Base-by-base conservation (phyloP, 2,888 invertebrate species). In the Unio pictorum region DNA sequence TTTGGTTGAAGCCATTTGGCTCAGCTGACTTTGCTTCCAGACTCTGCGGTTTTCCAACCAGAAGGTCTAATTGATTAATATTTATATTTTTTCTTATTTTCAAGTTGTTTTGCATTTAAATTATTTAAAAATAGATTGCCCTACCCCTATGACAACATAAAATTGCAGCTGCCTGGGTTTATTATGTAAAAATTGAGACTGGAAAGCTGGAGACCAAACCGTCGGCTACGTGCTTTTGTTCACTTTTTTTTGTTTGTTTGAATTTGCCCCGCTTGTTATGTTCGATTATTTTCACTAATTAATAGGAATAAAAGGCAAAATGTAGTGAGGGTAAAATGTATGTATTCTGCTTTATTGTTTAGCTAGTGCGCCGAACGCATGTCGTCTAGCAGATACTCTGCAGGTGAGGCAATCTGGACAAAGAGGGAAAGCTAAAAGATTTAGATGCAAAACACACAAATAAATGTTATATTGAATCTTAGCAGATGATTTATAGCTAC, bases 401-500 rank as follows among this genome's bases (percentile, higher is more conserved):
- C 86, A 86, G 86, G 86, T 86, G 86, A 86, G 80, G 75, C 64
- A 64, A 71, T 63, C 73, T 71, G 71, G 74, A 83, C 81, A 83
- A 85, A 85, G 82, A 75, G 68, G 71, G 71, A 75, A 72, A 81
- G 79, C 76, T 79, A 73, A 78, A 79, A 73, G 79, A 80, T 78
- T 76, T 78, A 72, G 76, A 76, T 79, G 80, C 80, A 76, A 76
- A 80, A 80, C 82, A 85, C 83, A 84, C 81, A 83, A 83, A 83
- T 82, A 82, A 81, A 85, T 79, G 82, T 76, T 81, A 82, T 78
- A 81, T 80, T 78, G 78, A 82, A 77, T 78, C 79, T 75, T 78
- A 78, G 78, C 82, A 81, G 83, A 84, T 86, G 86, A 86, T 86
- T 86, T 86, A 86, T 86, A 79, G 80, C 84, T 83, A 84, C 84